phyloP scores from a whole-genome alignment of 2,113 vertebrate genomes.

The Nycticorax nycticorax region DNA sequence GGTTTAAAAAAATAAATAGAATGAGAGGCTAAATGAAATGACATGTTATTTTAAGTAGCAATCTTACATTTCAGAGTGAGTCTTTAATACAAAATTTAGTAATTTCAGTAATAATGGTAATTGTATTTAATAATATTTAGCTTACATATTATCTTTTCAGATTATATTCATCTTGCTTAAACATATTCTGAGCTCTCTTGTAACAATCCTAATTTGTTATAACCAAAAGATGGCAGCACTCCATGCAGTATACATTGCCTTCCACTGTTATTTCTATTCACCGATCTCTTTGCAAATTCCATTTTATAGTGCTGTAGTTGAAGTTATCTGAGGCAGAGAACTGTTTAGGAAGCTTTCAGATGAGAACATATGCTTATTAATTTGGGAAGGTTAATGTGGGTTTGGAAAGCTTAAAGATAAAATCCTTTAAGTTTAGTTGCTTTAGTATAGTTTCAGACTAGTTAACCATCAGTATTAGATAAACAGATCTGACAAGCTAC shows the following conservation, averaged over 20 bases:
- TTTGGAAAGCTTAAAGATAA: not conserved
- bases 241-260: not conserved
- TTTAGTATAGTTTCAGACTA: not conserved
- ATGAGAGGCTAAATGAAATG: not conserved
- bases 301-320: not conserved
- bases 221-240: slow-evolving; percentile 65
- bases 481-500: not conserved
- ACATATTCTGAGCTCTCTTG: not conserved
- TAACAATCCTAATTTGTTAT: slow-evolving; percentile 12
- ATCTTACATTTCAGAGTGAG: not conserved
- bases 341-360: not conserved
- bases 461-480: not conserved
- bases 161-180: not conserved
- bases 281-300: not conserved
- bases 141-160: not conserved
- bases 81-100: not conserved
- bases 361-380: not conserved
- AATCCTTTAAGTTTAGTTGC: not conserved
- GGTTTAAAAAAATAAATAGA: not conserved
- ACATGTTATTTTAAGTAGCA: not conserved
- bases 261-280: not conserved
- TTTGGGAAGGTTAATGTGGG: not conserved
- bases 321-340: not conserved
- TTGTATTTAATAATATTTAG: not conserved
- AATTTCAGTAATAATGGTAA: not conserved